Evolutionary conservation across 2,888 invertebrate species (phyloP).

Genomic region (Chydorus sphaericus): DNA sequence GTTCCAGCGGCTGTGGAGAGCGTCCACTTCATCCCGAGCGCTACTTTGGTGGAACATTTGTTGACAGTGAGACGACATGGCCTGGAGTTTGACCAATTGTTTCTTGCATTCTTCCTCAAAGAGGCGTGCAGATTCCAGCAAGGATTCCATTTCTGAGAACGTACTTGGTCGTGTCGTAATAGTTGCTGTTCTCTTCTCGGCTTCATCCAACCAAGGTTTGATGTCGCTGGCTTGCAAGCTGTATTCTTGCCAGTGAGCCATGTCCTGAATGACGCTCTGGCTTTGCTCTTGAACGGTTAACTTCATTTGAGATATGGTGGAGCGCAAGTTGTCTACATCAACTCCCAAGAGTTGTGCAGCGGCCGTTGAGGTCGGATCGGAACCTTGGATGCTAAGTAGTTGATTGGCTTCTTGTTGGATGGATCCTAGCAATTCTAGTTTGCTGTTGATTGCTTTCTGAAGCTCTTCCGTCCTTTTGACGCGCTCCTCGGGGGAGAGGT

Average conservation of each 20-base stretch:
- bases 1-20: conserved; percentile 66
- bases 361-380: conserved; percentile 39
- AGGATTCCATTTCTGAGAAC: conserved; percentile 63
- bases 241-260: conserved; percentile 71
- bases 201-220: conserved; percentile 76
- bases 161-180: conserved; percentile 58
- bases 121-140: conserved; percentile 52
- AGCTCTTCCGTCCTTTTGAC: conserved; percentile 58
- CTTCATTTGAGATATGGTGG: conserved; percentile 59
- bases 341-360: conserved; percentile 56
- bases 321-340: conserved; percentile 58
- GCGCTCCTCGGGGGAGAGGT: conserved; percentile 68
- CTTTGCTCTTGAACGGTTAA: conserved; percentile 60
- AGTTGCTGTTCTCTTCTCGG: conserved; percentile 60
- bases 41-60: conserved; percentile 57
- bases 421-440: conserved; percentile 52
- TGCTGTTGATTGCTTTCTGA: conserved; percentile 58
- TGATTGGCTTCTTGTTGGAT: conserved; percentile 61
- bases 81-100: conserved; percentile 56
- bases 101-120: conserved; percentile 65
- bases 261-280: conserved; percentile 56
- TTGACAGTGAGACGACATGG: conserved; percentile 54
- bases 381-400: conserved; percentile 38
- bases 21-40: conserved; percentile 70
- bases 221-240: conserved; percentile 53